Evolutionary conservation across 1,140 invertebrate genomes (phyloP).

Genomic region (Musca vetustissima): DNA sequence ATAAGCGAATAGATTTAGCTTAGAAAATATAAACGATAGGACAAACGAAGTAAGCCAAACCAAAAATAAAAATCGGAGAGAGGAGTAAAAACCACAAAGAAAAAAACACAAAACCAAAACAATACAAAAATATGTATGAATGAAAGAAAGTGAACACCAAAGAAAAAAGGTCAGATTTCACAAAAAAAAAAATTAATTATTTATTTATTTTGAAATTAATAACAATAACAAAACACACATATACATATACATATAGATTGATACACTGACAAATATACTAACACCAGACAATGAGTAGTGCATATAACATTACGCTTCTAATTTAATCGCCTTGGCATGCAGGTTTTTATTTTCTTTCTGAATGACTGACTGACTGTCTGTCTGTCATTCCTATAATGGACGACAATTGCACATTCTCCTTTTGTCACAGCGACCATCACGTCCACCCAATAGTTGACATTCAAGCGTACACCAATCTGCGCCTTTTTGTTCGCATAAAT

Average conservation of each 20-base stretch:
- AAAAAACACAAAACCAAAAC: neutral
- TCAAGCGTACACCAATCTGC: constrained; percentile 38
- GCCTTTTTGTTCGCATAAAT: constrained; percentile 39
- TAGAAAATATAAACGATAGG: neutral
- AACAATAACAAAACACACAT: too few relatives aligned
- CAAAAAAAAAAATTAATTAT: neutral
- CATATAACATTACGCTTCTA: too few relatives aligned
- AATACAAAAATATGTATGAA: neutral
- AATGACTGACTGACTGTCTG: too few relatives aligned
- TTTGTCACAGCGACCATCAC: constrained; percentile 45
- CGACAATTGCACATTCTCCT: constrained; percentile 39
- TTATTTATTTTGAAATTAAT: neutral
- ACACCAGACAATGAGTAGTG: too few relatives aligned
- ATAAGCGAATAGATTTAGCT: constrained; percentile 8
- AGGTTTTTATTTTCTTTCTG: too few relatives aligned
- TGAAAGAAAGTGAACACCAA: neutral
- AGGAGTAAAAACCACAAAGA: neutral
- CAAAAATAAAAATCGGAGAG: neutral
- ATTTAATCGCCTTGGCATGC: too few relatives aligned
- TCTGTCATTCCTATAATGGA: constrained; percentile 36
- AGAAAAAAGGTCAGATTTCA: constrained; percentile 1
- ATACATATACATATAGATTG: too few relatives aligned
- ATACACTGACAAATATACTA: too few relatives aligned
- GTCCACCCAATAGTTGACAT: constrained; percentile 43
- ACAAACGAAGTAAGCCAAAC: neutral